Evolutionary conservation across 2,888 invertebrate species (phyloP).

Genomic region (Caenorhabditis sp.): DNA sequence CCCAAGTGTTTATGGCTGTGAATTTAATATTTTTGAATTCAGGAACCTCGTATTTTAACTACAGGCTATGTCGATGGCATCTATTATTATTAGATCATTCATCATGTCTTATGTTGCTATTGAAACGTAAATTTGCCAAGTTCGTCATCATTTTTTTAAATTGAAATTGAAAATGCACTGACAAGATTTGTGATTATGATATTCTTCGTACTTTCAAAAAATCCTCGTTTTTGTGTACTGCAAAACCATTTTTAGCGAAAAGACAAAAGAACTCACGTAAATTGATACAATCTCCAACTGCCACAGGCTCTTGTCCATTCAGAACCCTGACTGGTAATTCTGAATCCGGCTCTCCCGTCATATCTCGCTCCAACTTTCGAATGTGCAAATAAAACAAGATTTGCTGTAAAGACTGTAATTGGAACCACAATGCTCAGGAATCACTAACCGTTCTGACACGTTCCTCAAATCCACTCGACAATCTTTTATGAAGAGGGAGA

Average conservation of each 20-base stretch:
- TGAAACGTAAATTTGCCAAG: no score
- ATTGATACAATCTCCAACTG: constrained; percentile 91
- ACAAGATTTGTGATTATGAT: no score
- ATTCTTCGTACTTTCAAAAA: no score
- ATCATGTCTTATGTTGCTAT: no score
- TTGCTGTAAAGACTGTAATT: constrained; percentile 27
- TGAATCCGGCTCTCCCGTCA: constrained; percentile 79
- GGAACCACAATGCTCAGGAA: not conserved
- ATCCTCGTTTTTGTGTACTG: no score
- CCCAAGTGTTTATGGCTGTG: no score
- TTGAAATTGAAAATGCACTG: no score
- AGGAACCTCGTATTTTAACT: no score
- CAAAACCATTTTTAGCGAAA: no score
- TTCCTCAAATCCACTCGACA: constrained; percentile 92
- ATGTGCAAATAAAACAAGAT: constrained; percentile 53
- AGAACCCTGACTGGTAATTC: constrained; percentile 81
- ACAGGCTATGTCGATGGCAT: no score
- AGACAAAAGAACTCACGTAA: constrained; percentile 82
- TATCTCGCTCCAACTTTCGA: constrained; percentile 50
- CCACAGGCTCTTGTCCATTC: constrained; percentile 87
- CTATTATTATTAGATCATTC: no score
- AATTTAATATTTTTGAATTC: not conserved
- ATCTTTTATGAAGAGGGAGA: constrained; percentile 88
- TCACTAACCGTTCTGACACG: constrained; percentile 73
- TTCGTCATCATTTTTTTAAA: no score